A percentile compares a stretch with the other conserved stretches of the same genome.
Evolutionary conservation across 1,140 invertebrate genomes (phyloP).

Genomic region (Apis cerana): DNA sequence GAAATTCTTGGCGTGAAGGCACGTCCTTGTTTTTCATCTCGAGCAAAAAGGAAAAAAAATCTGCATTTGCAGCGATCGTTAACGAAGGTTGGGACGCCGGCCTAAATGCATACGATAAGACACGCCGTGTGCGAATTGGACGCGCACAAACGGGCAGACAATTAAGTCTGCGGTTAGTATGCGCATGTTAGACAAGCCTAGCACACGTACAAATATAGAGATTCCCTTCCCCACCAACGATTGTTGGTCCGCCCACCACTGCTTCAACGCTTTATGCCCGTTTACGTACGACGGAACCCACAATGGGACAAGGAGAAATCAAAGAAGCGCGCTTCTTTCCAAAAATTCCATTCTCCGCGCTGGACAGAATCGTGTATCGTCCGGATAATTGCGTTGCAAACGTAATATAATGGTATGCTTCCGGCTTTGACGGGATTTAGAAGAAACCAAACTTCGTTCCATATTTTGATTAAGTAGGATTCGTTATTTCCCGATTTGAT

Average conservation of each 20-base stretch:
- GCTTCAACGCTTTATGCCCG: constrained; percentile 29
- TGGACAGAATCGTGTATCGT: neutral
- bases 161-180: constrained; percentile 31
- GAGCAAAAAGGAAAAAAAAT: constrained; percentile 25
- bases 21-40: constrained; percentile 8
- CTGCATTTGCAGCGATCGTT: constrained; percentile 47
- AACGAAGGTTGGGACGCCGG: constrained; percentile 3
- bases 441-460: too few relatives aligned
- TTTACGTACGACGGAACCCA: constrained; percentile 26
- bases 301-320: constrained; percentile 5
- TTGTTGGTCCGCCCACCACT: neutral
- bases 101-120: constrained; percentile 51
- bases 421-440: neutral
- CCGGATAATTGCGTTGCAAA: too few relatives aligned
- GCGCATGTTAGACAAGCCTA: neutral
- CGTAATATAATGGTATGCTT: neutral
- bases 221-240: neutral
- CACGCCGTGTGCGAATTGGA: constrained; percentile 8
- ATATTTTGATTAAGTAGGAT: too few relatives aligned
- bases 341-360: neutral
- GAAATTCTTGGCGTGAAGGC: constrained; percentile 19
- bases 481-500: too few relatives aligned
- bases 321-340: neutral
- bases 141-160: constrained; percentile 19
- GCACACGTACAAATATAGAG: neutral